Conservation (phyloP, 2,113 vertebrate genomes). For the Phocoena sinus region DNA sequence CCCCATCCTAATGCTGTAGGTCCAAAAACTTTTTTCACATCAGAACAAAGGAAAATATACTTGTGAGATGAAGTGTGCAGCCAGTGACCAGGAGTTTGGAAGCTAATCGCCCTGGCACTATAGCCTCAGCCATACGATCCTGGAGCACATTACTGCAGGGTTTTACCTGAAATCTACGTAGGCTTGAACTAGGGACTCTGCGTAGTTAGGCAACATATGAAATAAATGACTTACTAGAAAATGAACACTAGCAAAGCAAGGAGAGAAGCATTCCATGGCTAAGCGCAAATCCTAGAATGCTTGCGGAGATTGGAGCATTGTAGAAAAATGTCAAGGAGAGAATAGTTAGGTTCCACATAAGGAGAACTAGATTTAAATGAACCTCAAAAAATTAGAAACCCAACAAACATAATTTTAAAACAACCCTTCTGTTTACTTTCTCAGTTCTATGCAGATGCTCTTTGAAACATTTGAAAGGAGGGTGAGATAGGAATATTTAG, state of each 20-base stretch:
- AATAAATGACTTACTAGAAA: background rate
- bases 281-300: background rate
- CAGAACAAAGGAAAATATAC: rapidly evolving
- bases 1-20: rapidly evolving
- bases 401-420: background rate
- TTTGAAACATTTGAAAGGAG: background rate
- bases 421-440: background rate
- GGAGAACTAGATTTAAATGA: background rate
- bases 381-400: background rate
- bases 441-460: background rate
- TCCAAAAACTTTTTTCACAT: background rate
- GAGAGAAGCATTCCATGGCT: background rate
- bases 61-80: rapidly evolving
- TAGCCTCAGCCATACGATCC: rapidly evolving
- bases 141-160: rapidly evolving
- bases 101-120: rapidly evolving
- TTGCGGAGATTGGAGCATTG: rapidly evolving
- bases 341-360: rapidly evolving
- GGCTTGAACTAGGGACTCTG: background rate
- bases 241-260: background rate
- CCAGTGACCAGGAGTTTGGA: background rate
- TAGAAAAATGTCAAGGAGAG: background rate
- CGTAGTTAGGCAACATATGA: rapidly evolving
- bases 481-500: rapidly evolving
- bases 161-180: rapidly evolving